phyloP scores from a whole-genome alignment of 2,888 invertebrate genomes.

The Lasioglossum villosulum region DNA sequence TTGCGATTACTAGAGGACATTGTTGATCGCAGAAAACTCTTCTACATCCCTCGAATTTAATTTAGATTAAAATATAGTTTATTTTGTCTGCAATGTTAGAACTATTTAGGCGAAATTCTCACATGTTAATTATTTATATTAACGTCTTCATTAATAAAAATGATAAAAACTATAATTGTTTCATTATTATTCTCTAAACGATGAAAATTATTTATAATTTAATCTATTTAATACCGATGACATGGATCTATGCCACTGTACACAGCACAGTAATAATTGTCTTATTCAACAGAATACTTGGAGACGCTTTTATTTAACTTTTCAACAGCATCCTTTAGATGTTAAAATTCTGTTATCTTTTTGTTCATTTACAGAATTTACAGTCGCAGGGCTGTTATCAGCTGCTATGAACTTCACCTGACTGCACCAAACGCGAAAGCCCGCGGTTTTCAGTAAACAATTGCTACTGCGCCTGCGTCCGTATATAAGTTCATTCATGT shows the following conservation, averaged over 20 bases:
- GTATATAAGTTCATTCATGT: background rate
- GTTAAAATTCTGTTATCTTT: conserved; percentile 17
- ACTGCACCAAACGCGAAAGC: background rate
- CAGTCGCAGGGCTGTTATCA: background rate
- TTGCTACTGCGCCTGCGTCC: background rate
- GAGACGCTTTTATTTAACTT: conserved; percentile 49
- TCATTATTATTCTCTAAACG: background rate
- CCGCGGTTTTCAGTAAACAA: background rate
- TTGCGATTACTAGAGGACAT: conserved; percentile 79
- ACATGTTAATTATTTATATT: background rate
- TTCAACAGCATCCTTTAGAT: conserved; percentile 48
- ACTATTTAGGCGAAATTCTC: background rate
- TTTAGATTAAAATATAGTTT: conserved; percentile 30
- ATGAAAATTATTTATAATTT: background rate
- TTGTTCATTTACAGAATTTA: no score
- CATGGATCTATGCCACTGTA: background rate
- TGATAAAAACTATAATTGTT: background rate
- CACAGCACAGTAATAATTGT: no score
- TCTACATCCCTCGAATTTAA: conserved; percentile 77
- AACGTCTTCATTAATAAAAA: background rate
- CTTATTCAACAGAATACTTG: conserved; percentile 68
- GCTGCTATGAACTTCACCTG: background rate
- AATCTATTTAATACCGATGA: background rate
- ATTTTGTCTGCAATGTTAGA: background rate
- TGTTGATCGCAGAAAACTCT: conserved; percentile 78